Percentiles rank a stretch among this genome's conserved stretches.
phyloP scores from a whole-genome alignment of 2,888 invertebrate genomes.

The Amaurobius ferox region DNA sequence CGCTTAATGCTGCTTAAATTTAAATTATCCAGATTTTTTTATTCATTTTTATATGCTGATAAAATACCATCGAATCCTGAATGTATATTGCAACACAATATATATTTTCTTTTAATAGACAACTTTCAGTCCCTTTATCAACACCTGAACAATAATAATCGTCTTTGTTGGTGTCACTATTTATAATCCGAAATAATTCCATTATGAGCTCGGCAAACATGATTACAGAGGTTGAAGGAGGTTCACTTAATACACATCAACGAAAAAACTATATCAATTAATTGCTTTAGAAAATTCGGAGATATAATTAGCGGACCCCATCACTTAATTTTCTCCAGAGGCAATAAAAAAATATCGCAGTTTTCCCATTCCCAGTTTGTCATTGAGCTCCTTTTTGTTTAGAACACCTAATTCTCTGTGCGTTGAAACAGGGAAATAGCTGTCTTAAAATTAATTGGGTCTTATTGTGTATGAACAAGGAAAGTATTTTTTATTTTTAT shows the following conservation, averaged over 20 bases:
- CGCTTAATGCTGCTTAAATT: no score
- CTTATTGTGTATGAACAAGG: background rate
- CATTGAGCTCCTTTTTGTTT: slow-evolving; percentile 25
- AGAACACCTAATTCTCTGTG: slow-evolving; percentile 20
- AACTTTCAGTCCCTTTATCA: no score
- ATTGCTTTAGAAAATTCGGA: background rate
- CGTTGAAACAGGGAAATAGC: slow-evolving; percentile 29
- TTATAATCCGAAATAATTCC: background rate
- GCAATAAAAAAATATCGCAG: slow-evolving; percentile 26
- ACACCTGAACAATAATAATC: no score
- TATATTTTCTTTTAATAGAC: no score
- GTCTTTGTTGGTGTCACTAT: background rate
- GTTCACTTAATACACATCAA: slow-evolving; percentile 7
- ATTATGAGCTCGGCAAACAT: background rate
- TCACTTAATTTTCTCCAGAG: slow-evolving; percentile 23
- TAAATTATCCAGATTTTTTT: no score
- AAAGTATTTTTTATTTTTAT: background rate
- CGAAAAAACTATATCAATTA: background rate
- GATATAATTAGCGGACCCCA: slow-evolving; percentile 51
- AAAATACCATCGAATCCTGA: no score
- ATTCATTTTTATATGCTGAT: no score
- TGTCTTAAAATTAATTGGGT: slow-evolving; percentile 55
- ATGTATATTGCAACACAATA: no score
- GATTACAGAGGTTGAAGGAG: background rate
- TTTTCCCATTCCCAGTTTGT: slow-evolving; percentile 16